phyloP scores from a whole-genome alignment of 2,888 invertebrate species.

The Pollenia angustigena region DNA sequence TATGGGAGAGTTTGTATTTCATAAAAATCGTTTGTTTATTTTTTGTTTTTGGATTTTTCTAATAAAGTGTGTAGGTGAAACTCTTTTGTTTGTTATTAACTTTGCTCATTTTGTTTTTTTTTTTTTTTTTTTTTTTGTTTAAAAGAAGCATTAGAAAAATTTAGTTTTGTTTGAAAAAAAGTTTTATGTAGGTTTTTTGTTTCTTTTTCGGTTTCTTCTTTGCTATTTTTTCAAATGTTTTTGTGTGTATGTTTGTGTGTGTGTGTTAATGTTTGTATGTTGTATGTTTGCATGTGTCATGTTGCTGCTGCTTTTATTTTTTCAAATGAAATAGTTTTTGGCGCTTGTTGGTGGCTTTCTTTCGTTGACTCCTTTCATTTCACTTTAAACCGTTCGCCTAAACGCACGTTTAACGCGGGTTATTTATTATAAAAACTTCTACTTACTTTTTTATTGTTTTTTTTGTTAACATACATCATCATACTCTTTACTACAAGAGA shows the following conservation, averaged over 20 bases:
- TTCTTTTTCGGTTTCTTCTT: conserved; percentile 48
- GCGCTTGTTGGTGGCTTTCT: conserved; percentile 82
- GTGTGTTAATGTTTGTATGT: conserved; percentile 19
- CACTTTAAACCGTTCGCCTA: conserved; percentile 84
- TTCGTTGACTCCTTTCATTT: conserved; percentile 85
- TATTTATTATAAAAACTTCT: conserved; percentile 53
- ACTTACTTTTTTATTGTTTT: conserved; percentile 29
- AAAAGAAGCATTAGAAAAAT: conserved; percentile 56
- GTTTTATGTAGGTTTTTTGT: conserved; percentile 60
- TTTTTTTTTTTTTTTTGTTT: too few relatives aligned
- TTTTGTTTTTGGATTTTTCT: conserved; percentile 2
- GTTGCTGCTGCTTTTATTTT: conserved; percentile 59
- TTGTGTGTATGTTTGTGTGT: conserved; percentile 18
- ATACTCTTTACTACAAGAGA: conserved; percentile 27
- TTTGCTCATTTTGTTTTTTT: background rate
- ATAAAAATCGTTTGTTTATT: conserved; percentile 45
- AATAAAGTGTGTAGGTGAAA: conserved; percentile 61
- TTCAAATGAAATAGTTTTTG: conserved; percentile 73
- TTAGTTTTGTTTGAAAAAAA: conserved; percentile 28
- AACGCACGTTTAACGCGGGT: conserved; percentile 84
- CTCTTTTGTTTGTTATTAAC: conserved; percentile 44
- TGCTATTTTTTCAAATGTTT: conserved; percentile 34
- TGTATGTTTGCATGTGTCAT: conserved; percentile 32
- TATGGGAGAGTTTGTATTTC: conserved; percentile 64
- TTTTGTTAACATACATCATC: too few relatives aligned